A percentile compares a stretch with the other conserved stretches of the same genome.
Conservation (phyloP, 2,888 invertebrate species). For the Stenoptilia bipunctidactyla region DNA sequence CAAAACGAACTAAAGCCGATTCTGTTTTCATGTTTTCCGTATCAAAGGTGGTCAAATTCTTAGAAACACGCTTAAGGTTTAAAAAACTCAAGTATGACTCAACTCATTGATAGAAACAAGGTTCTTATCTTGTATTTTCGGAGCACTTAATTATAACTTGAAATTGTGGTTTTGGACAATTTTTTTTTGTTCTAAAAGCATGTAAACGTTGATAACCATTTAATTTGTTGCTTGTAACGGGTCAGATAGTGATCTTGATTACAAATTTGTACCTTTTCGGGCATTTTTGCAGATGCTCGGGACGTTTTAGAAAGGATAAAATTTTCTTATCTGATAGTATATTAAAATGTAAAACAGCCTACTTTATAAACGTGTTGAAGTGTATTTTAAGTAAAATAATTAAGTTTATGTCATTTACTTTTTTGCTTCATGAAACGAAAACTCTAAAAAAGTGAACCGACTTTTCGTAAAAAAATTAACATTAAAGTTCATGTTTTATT, state of each 20-base stretch:
- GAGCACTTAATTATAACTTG: slow-evolving; percentile 7
- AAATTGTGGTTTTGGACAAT: slow-evolving; percentile 6
- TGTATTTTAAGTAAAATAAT: too few species aligned
- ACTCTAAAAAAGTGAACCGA: too few species aligned
- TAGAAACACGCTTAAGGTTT: slow-evolving; percentile 1
- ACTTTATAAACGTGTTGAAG: too few species aligned
- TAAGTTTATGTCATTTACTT: too few species aligned
- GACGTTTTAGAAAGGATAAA: too few species aligned
- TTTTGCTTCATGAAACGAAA: too few species aligned
- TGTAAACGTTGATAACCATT: neutral
- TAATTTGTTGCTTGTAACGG: neutral
- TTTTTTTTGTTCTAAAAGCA: neutral
- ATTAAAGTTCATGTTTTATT: too few species aligned
- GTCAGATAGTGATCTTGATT: neutral
- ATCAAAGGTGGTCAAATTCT: slow-evolving; percentile 23
- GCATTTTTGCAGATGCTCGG: too few species aligned
- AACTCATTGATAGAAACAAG: neutral
- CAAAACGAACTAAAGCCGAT: slow-evolving; percentile 7
- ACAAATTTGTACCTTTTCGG: too few species aligned
- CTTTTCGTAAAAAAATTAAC: too few species aligned
- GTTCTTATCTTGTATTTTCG: neutral
- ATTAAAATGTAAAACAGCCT: too few species aligned
- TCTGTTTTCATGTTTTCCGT: slow-evolving; percentile 24
- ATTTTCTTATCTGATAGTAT: too few species aligned
- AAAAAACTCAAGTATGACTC: neutral